Conservation (phyloP, 2,888 invertebrate genomes). For the Fabriciana adippe region DNA sequence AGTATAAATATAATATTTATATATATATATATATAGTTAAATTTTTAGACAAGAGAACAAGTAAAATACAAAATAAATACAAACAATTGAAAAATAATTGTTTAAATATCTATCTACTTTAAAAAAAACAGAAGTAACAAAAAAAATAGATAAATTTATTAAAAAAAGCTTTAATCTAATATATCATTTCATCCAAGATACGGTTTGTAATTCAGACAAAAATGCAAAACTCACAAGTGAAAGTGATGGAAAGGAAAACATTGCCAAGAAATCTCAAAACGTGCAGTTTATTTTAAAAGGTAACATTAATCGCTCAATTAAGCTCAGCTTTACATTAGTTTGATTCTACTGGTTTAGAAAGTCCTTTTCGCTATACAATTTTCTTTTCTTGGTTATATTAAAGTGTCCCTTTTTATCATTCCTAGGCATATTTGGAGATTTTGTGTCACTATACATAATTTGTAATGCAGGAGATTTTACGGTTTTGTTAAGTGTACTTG, state of each 20-base stretch:
- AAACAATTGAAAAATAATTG: too few species aligned
- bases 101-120: too few species aligned
- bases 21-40: too few species aligned
- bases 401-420: conserved; percentile 67
- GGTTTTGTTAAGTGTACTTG: conserved; percentile 40
- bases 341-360: conserved; percentile 62
- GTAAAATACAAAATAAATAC: too few species aligned
- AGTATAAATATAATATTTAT: too few species aligned
- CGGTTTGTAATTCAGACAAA: conserved; percentile 10
- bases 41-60: too few species aligned
- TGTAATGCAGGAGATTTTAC: conserved; percentile 55
- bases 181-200: too few species aligned
- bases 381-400: conserved; percentile 71
- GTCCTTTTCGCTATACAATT: conserved; percentile 70
- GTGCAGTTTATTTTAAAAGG: conserved; percentile 45
- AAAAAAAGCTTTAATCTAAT: too few species aligned
- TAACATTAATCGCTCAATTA: conserved; percentile 40
- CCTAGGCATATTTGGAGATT: conserved; percentile 45
- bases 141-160: too few species aligned
- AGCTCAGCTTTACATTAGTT: conserved; percentile 17
- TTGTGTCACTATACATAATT: conserved; percentile 64
- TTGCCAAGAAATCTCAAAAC: conserved; percentile 40
- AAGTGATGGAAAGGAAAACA: conserved; percentile 45
- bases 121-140: too few species aligned
- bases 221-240: conserved; percentile 38